A percentile compares a stretch with the other conserved stretches of the same genome.
phyloP scores from a whole-genome alignment of 2,113 vertebrate species.

The Phyllopteryx taeniolatus region DNA sequence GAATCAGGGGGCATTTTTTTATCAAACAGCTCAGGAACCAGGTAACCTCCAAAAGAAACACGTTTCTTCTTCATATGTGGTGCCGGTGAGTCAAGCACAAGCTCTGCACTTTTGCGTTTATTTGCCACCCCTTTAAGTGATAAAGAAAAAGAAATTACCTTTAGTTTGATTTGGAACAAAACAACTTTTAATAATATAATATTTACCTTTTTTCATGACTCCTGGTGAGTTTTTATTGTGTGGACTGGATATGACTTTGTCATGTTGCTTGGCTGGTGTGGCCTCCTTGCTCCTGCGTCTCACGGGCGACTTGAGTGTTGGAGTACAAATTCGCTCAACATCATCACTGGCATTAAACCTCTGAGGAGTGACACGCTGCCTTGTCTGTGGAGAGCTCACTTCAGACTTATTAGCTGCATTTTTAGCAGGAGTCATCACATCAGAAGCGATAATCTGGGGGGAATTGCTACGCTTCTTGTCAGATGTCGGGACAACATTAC shows the following conservation, averaged over 20 bases:
- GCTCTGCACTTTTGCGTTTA: slow-evolving; percentile 72
- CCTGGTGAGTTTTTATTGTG: slow-evolving; percentile 46
- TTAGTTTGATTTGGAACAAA: not conserved
- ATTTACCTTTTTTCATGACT: slow-evolving; percentile 30
- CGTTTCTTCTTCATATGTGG: slow-evolving; percentile 75
- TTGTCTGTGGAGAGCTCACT: slow-evolving; percentile 28
- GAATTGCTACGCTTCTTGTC: slow-evolving; percentile 48
- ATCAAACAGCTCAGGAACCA: slow-evolving; percentile 87
- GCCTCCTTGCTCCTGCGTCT: slow-evolving; percentile 50
- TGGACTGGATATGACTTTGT: not conserved
- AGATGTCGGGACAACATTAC: slow-evolving; percentile 35
- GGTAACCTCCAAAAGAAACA: slow-evolving; percentile 83
- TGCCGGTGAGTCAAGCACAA: slow-evolving; percentile 10
- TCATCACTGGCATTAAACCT: slow-evolving; percentile 42
- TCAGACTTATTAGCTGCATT: slow-evolving; percentile 5
- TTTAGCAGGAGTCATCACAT: not conserved
- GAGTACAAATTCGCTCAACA: slow-evolving; percentile 40
- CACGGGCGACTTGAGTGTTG: slow-evolving; percentile 37
- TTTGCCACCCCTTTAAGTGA: slow-evolving; percentile 39
- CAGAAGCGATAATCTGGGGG: slow-evolving; percentile 6
- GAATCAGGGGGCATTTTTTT: slow-evolving; percentile 84
- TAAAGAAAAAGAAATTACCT: slow-evolving; percentile 15
- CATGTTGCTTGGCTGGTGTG: slow-evolving; percentile 19
- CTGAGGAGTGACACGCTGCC: slow-evolving; percentile 29
- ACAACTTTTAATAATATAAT: not conserved